Conservation (phyloP, 2,797 vertebrate species). For the Spatula versicolor region DNA sequence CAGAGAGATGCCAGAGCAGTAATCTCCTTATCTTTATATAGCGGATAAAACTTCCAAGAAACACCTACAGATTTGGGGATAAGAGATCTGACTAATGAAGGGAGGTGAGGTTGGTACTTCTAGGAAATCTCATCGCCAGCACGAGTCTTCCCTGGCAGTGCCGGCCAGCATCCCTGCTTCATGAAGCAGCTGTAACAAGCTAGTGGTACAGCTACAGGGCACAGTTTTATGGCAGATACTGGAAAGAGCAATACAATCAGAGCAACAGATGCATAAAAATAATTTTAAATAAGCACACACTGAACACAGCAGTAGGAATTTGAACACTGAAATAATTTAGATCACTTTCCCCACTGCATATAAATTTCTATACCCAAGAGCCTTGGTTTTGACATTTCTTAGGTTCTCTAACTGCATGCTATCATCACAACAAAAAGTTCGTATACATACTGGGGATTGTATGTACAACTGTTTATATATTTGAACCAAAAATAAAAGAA, state of each 20-base stretch:
- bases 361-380: background rate
- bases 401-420: background rate
- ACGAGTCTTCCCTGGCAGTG: background rate
- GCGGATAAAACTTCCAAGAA: background rate
- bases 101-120: background rate
- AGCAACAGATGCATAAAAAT: background rate
- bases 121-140: background rate
- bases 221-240: background rate
- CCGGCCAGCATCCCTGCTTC: background rate
- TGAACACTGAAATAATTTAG: background rate
- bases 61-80: background rate
- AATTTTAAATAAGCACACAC: background rate
- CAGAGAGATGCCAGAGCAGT: background rate
- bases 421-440: background rate
- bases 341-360: background rate
- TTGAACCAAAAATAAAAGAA: background rate
- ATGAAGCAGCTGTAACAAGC: accelerated
- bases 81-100: background rate
- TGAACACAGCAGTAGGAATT: background rate
- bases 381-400: background rate
- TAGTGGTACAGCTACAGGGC: background rate
- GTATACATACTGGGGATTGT: background rate
- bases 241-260: background rate
- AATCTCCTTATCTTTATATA: background rate
- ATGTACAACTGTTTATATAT: background rate